Conservation (phyloP, 2,797 vertebrate genomes). For the Geotrypetes seraphini region DNA sequence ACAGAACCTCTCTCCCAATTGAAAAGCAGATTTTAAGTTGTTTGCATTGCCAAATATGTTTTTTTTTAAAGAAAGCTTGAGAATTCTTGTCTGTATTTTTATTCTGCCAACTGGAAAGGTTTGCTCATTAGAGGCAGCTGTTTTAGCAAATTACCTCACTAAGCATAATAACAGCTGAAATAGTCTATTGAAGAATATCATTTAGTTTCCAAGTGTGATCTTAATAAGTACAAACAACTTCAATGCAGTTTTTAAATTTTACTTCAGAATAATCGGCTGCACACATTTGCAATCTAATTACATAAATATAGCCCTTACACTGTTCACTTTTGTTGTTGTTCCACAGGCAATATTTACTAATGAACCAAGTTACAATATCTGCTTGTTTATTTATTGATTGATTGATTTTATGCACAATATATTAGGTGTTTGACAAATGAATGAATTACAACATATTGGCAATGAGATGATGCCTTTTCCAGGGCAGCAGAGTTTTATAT, state of each 20-base stretch:
- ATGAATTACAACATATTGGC: too few species aligned
- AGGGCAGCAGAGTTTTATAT: too few species aligned
- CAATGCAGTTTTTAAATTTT: slow-evolving; percentile 46
- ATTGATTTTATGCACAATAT: too few species aligned
- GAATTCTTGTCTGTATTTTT: slow-evolving; percentile 41
- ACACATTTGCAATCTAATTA: slow-evolving; percentile 30
- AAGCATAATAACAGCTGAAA: slow-evolving; percentile 43
- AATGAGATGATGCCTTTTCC: too few species aligned
- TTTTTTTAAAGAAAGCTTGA: slow-evolving; percentile 20
- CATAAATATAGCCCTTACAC: neutral
- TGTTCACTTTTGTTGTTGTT: neutral
- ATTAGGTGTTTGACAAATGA: too few species aligned
- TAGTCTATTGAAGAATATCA: slow-evolving; percentile 45
- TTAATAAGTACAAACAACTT: slow-evolving; percentile 49
- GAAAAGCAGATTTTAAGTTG: too few species aligned
- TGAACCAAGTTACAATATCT: neutral
- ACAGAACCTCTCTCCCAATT: too few species aligned
- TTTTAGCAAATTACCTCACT: slow-evolving; percentile 63
- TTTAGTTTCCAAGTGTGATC: slow-evolving; percentile 47
- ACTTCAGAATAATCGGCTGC: slow-evolving; percentile 47
- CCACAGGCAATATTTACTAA: neutral
- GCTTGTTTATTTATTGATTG: too few species aligned
- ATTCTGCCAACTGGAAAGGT: slow-evolving; percentile 54
- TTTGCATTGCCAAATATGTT: too few species aligned
- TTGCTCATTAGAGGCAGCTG: slow-evolving; percentile 56